Evolutionary conservation across 2,113 vertebrate genomes (phyloP).

Genomic region (Hyperoodon ampullatus): DNA sequence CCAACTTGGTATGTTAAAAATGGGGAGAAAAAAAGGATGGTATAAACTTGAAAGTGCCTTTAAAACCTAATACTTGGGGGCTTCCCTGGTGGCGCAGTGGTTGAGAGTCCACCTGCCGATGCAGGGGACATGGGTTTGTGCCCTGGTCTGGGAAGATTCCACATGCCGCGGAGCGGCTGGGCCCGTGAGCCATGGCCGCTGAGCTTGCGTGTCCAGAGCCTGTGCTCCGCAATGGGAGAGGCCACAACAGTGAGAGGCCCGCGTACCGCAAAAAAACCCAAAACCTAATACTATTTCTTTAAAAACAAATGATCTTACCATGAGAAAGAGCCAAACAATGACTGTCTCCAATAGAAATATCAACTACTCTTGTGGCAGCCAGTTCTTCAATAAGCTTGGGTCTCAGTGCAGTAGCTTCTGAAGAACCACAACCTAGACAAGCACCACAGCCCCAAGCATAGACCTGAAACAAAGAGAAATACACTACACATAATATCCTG

Average conservation of each 20-base stretch:
- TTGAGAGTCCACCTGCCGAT: too few relatives aligned
- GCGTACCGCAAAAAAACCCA: not conserved
- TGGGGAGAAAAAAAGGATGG: not conserved
- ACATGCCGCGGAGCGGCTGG: too few relatives aligned
- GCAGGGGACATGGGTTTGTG: too few relatives aligned
- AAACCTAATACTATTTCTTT: not conserved
- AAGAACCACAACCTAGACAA: constrained; percentile 97
- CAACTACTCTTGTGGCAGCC: constrained; percentile 96
- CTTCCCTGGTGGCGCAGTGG: too few relatives aligned
- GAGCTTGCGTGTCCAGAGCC: too few relatives aligned
- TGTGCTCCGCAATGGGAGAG: too few relatives aligned
- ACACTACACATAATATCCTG: not conserved
- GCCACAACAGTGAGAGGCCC: too few relatives aligned
- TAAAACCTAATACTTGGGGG: not conserved
- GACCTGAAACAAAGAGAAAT: constrained; percentile 86
- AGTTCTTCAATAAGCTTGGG: constrained; percentile 97
- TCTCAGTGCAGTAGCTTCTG: constrained; percentile 95
- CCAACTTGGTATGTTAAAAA: not conserved
- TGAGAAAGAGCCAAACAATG: constrained; percentile 98
- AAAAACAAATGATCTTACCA: constrained; percentile 85
- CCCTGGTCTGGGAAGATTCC: too few relatives aligned
- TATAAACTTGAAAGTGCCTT: not conserved
- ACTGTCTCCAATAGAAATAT: constrained; percentile 98
- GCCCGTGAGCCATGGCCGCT: too few relatives aligned
- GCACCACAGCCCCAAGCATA: constrained; percentile 99